Percentiles rank a stretch among this genome's conserved stretches.
These are phyloP conservation scores for Papilio machaon DNA, from an alignment of 1,140 invertebrate species.

Conservation along the genomic window DNA sequence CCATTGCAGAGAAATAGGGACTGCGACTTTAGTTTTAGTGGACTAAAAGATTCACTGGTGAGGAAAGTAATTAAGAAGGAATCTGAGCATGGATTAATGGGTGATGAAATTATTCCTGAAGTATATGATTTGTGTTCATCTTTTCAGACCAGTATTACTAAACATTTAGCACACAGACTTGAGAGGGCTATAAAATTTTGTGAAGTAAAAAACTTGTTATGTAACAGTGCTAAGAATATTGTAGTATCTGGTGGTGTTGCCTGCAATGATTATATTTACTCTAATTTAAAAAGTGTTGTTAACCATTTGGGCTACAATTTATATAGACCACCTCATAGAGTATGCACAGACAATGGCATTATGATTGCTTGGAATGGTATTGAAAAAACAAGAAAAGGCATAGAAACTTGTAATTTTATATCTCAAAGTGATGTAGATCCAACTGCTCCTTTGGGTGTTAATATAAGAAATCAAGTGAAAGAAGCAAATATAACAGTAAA, in stretches of 20 bases:
- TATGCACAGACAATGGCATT: slow-evolving; percentile 99
- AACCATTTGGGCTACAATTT: slow-evolving; percentile 85
- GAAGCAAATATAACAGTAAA: slow-evolving; percentile 61
- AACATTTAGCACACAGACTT: slow-evolving; percentile 91
- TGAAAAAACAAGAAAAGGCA: slow-evolving; percentile 84
- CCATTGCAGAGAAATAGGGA: slow-evolving; percentile 83
- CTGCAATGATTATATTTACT: slow-evolving; percentile 92
- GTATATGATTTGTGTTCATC: slow-evolving; percentile 93
- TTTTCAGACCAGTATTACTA: slow-evolving; percentile 88
- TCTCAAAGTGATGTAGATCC: slow-evolving; percentile 57
- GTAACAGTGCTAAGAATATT: slow-evolving; percentile 82
- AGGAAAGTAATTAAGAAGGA: slow-evolving; percentile 63
- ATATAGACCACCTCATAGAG: slow-evolving; percentile 89
- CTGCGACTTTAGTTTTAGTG: slow-evolving; percentile 78
- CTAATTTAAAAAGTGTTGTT: slow-evolving; percentile 87
- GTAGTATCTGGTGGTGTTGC: slow-evolving; percentile 97
- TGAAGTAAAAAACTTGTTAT: slow-evolving; percentile 84
- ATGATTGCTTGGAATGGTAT: slow-evolving; percentile 99
- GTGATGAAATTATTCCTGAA: slow-evolving; percentile 88
- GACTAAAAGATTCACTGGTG: slow-evolving; percentile 65
- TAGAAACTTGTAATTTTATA: slow-evolving; percentile 50
- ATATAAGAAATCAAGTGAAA: slow-evolving; percentile 59
- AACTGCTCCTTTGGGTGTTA: slow-evolving; percentile 59
- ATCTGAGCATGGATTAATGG: slow-evolving; percentile 76
- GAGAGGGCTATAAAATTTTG: slow-evolving; percentile 92